phyloP scores from a whole-genome alignment of 2,888 invertebrate species.

The Oligia fasciuncula region DNA sequence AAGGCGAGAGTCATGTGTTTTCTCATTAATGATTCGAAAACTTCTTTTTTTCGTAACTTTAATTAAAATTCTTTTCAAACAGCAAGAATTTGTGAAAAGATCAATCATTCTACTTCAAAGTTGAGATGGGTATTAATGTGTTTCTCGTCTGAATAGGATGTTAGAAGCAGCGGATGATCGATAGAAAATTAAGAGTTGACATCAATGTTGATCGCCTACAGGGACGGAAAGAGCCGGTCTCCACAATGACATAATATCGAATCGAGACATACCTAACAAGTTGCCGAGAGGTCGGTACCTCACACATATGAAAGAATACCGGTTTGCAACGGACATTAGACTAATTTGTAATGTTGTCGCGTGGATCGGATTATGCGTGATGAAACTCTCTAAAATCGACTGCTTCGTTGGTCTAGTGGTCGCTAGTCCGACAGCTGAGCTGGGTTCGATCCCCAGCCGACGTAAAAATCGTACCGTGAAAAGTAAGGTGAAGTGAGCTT shows the following conservation, averaged over 20 bases:
- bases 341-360: constrained; percentile 26
- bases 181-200: constrained; percentile 25
- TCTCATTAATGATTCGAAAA: background rate
- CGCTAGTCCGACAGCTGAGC: background rate
- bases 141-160: constrained; percentile 24
- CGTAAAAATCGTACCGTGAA: background rate
- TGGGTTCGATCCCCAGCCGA: background rate
- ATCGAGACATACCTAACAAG: constrained; percentile 23
- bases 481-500: background rate
- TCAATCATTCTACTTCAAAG: constrained; percentile 33
- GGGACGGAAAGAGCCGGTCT: constrained; percentile 9
- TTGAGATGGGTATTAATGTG: constrained; percentile 28
- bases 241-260: constrained; percentile 48
- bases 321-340: constrained; percentile 39
- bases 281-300: constrained; percentile 8
- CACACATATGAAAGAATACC: constrained; percentile 40
- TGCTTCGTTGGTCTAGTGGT: background rate
- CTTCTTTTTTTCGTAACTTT: constrained; percentile 26
- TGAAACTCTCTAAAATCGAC: background rate
- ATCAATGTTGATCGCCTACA: constrained; percentile 20
- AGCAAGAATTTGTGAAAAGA: constrained; percentile 14
- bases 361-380: constrained; percentile 12
- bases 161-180: constrained; percentile 12
- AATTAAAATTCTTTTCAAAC: constrained; percentile 32
- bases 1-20: background rate